phyloP scores from a whole-genome alignment of 1,140 invertebrate genomes.

The Brachionus paranguensis region DNA sequence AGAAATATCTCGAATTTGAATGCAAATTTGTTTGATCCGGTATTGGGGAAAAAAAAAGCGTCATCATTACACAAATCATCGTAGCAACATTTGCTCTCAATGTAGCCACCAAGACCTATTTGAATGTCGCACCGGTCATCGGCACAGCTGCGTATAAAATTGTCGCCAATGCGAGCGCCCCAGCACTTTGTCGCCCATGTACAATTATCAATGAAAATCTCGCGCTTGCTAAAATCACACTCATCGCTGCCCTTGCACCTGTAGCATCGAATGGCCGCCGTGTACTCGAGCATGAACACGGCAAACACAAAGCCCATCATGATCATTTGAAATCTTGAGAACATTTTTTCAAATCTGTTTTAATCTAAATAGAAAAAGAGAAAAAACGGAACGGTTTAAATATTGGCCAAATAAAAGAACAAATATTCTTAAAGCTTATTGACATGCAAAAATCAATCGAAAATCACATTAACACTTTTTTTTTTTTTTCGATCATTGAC shows the following conservation, averaged over 20 bases:
- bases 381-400: neutral
- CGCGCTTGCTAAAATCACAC: constrained; percentile 8
- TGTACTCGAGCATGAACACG: neutral
- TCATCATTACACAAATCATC: constrained; percentile 32
- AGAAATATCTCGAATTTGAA: neutral
- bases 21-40: neutral
- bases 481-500: neutral
- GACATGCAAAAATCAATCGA: constrained; percentile 14
- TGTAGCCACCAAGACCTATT: constrained; percentile 26
- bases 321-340: constrained; percentile 16
- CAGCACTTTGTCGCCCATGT: constrained; percentile 38
- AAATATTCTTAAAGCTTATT: constrained; percentile 33
- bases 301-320: neutral
- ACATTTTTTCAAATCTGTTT: constrained; percentile 16
- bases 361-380: neutral
- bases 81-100: constrained; percentile 39
- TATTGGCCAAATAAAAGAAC: neutral
- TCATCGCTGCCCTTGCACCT: constrained; percentile 29
- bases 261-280: constrained; percentile 28
- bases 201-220: constrained; percentile 36
- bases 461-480: constrained; percentile 1
- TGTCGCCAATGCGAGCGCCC: constrained; percentile 31
- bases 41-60: constrained; percentile 25
- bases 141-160: constrained; percentile 36
- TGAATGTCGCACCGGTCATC: constrained; percentile 37